phyloP scores from a whole-genome alignment of 2,888 invertebrate genomes.

The Vesta saturnalis region DNA sequence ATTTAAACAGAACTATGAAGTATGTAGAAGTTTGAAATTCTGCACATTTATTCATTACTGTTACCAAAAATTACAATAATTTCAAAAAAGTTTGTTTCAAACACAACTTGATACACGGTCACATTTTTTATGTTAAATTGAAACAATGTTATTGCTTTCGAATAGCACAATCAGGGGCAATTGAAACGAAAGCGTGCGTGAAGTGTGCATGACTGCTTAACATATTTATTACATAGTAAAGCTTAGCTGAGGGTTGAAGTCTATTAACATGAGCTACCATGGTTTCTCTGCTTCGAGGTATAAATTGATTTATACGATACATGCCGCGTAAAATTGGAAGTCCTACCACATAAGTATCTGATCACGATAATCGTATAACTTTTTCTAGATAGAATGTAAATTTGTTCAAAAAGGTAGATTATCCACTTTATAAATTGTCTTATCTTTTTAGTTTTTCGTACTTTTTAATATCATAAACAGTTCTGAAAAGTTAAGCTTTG shows the following conservation, averaged over 20 bases:
- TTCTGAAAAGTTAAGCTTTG: too few relatives aligned
- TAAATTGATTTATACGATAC: conserved; percentile 8
- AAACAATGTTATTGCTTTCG: neutral
- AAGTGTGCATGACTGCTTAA: conserved; percentile 11
- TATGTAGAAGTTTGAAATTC: conserved; percentile 20
- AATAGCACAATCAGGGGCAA: conserved; percentile 1
- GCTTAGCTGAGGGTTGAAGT: conserved; percentile 1
- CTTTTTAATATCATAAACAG: too few relatives aligned
- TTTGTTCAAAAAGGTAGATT: too few relatives aligned
- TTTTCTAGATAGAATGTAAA: too few relatives aligned
- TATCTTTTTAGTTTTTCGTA: too few relatives aligned
- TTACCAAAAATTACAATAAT: neutral
- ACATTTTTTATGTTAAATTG: neutral
- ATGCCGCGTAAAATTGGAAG: neutral
- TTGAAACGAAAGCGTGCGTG: conserved; percentile 11
- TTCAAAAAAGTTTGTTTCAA: too few relatives aligned
- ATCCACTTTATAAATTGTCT: too few relatives aligned
- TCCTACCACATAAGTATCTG: neutral
- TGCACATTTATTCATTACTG: conserved; percentile 10
- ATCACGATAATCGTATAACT: too few relatives aligned
- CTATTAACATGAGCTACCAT: neutral
- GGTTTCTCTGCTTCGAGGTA: neutral
- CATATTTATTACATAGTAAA: conserved; percentile 5
- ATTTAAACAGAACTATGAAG: conserved; percentile 30
- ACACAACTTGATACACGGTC: neutral